These are phyloP conservation scores for Drosophila hydei DNA, from an alignment of 1,140 invertebrate species.

Conservation along the genomic window DNA sequence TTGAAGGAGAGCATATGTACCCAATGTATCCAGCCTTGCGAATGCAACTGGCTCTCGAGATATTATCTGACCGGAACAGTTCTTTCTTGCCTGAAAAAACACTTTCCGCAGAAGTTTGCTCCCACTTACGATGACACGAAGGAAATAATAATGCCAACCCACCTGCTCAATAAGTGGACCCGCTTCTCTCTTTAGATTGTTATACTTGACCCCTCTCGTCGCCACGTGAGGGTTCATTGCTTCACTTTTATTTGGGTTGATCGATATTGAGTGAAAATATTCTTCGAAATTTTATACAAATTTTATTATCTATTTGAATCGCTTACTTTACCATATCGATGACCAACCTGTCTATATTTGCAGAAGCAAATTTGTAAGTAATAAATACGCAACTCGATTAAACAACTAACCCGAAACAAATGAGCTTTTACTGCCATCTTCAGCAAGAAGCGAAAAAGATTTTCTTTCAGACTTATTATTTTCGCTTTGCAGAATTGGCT, in stretches of 20 bases:
- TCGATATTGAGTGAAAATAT: not conserved
- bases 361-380: no score
- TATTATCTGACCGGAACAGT: conserved; percentile 70
- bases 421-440: no score
- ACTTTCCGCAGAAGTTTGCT: conserved; percentile 66
- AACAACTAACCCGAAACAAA: no score
- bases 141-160: conserved; percentile 8
- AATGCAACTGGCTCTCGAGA: conserved; percentile 63
- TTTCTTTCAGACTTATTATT: no score
- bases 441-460: no score
- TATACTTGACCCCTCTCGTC: not conserved
- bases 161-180: conserved; percentile 59
- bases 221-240: not conserved
- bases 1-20: conserved; percentile 35
- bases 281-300: not conserved
- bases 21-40: conserved; percentile 61
- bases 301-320: not conserved
- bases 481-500: no score
- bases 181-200: conserved; percentile 56
- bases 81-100: conserved; percentile 51
- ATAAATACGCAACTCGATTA: no score
- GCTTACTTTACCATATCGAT: not conserved
- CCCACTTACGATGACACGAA: conserved; percentile 53
- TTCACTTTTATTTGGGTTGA: not conserved
- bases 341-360: not conserved